Evolutionary conservation across 2,113 vertebrate species (phyloP).

Genomic region (Strix uralensis): DNA sequence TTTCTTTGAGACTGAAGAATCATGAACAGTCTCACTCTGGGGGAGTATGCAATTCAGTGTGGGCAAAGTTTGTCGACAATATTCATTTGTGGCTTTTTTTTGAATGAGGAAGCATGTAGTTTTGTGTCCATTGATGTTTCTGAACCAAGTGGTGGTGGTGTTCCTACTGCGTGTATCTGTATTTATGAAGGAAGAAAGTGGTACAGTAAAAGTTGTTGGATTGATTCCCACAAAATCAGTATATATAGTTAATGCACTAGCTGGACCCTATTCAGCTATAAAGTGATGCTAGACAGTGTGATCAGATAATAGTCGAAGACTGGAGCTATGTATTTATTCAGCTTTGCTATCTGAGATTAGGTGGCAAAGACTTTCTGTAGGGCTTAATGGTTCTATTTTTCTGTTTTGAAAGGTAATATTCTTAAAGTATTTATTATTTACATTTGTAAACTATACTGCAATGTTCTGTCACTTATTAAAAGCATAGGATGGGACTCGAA

Average conservation of each 20-base stretch:
- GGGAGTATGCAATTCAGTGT: not conserved
- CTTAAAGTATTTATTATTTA: conserved; percentile 17
- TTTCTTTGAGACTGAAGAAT: not conserved
- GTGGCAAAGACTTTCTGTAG: conserved; percentile 20
- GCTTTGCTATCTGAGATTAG: conserved; percentile 40
- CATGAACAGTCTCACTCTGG: not conserved
- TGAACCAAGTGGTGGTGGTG: not conserved
- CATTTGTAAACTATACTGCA: not conserved
- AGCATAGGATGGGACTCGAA: not conserved
- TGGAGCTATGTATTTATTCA: conserved; percentile 33
- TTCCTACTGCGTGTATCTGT: not conserved
- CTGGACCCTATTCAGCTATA: conserved; percentile 49
- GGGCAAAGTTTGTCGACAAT: not conserved
- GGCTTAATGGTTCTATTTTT: conserved; percentile 12
- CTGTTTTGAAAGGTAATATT: conserved; percentile 14
- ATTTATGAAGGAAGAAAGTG: not conserved
- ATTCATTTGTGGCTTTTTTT: not conserved
- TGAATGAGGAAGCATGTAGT: not conserved
- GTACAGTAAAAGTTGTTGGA: conserved; percentile 13
- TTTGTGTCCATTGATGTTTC: not conserved
- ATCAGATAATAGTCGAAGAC: conserved; percentile 38
- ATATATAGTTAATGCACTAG: conserved; percentile 37
- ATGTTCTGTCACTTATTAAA: not conserved
- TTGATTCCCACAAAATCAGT: not conserved
- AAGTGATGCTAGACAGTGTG: conserved; percentile 1